Evolutionary conservation across 2,888 invertebrate species (phyloP), one percentile per base, ranked within the genome.

Genomic region (Gymnocheta viridis): DNA sequence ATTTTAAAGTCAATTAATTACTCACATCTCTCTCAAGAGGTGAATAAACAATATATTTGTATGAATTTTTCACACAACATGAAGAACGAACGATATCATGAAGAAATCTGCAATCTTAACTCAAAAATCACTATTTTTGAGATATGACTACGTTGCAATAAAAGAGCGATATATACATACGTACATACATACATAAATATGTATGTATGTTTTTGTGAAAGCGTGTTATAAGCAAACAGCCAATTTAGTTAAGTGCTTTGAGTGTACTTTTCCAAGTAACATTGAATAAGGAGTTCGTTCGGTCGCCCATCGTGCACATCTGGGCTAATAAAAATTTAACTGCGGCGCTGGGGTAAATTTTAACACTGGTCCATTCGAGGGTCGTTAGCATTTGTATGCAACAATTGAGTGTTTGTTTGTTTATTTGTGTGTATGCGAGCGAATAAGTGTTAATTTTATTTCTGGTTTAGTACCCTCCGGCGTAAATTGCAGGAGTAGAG

Each of bases 161-260:
- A n/a, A n/a, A n/a, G n/a, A n/a, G n/a, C n/a, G n/a, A 54, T 4
- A 24, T 24, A 2, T 38, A 41, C 6, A n/a, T 10, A 38, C 24
- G 24, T 35, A 22, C 19, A 14, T 60, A 38, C 4, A 9, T n/a
- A 41, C 4, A 9, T 62, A 62, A 6, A 7, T 38, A 22, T 22
- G 22, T 60, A 14, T 60, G 32, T 14, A 41, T 64, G 29, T 47
- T 24, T 54, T 27, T 38, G 27, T 66, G 54, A 24, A 66, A 66
- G 44, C 56, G 66, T 49, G 77, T 69, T 56, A 47, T 29, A 72
- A 79, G 14, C 67, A 67, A 66, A 60, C 35, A 44, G 54, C 41
- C 62, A 81, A 81, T 81, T 74, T 74, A 74, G 54, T 74, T 81
- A 81, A 81, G 81, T 81, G 74, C 62, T 62, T 74, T 54, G 38